Conservation (phyloP, 2,888 invertebrate species). For the Drosophila atroscutellata region DNA sequence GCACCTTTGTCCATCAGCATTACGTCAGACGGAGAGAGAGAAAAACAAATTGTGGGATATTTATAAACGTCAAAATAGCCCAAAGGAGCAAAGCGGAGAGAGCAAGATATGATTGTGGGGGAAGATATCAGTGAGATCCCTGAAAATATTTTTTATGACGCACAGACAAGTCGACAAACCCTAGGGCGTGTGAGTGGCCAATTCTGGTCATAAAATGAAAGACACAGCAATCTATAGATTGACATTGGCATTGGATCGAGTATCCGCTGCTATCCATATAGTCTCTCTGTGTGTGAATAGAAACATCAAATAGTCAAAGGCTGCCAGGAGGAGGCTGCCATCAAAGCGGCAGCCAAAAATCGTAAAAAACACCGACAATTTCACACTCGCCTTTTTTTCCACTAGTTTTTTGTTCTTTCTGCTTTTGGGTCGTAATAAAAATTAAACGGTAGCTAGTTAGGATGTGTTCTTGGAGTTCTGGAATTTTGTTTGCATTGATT, state of each 20-base stretch:
- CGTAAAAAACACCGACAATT: conserved; percentile 73
- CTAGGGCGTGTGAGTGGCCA: conserved; percentile 56
- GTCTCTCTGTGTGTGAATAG: conserved; percentile 65
- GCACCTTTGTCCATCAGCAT: conserved; percentile 78
- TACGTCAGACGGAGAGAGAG: conserved; percentile 57
- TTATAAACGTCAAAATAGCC: conserved; percentile 83
- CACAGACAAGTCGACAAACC: conserved; percentile 1
- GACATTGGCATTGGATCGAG: conserved; percentile 55
- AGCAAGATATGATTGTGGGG: background rate
- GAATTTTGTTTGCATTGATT: conserved; percentile 69
- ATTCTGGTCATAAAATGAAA: conserved; percentile 41
- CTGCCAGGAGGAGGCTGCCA: conserved; percentile 26
- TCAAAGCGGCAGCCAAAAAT: conserved; percentile 67
- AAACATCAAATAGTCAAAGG: conserved; percentile 72
- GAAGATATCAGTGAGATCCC: conserved; percentile 25
- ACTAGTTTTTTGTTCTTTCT: background rate
- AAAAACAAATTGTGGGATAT: conserved; percentile 77
- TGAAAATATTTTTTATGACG: conserved; percentile 63
- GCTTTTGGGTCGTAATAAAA: conserved; percentile 69
- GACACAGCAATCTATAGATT: conserved; percentile 32
- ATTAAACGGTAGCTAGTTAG: conserved; percentile 82
- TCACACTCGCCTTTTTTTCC: conserved; percentile 66
- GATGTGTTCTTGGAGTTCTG: conserved; percentile 59
- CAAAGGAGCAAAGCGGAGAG: conserved; percentile 36
- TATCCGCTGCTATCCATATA: background rate